Evolutionary conservation across 2,888 invertebrate species (phyloP).

Genomic region (Anorthoa munda): DNA sequence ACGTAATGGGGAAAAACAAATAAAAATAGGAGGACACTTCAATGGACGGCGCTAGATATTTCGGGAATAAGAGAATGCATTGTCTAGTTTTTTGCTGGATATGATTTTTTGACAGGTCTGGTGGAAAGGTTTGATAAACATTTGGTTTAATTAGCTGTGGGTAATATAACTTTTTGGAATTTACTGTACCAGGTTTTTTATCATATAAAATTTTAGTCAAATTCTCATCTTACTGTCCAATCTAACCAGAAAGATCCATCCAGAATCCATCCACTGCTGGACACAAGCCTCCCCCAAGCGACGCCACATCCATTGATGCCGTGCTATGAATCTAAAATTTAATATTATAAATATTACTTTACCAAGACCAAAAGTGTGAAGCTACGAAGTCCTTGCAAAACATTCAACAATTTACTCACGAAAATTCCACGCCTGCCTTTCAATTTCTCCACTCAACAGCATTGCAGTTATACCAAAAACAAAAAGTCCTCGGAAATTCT

Average conservation of each 20-base stretch:
- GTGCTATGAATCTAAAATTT: not conserved
- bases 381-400: not conserved
- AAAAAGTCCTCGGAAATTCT: conserved; percentile 26
- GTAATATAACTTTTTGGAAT: not conserved
- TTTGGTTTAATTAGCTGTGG: conserved; percentile 1
- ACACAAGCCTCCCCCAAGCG: not conserved
- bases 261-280: not conserved
- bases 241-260: too few species aligned
- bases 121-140: not conserved
- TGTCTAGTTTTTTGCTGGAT: conserved; percentile 44
- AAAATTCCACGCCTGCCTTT: not conserved
- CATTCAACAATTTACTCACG: not conserved
- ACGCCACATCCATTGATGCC: not conserved
- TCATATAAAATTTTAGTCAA: too few species aligned
- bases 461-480: conserved; percentile 34
- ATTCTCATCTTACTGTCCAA: too few species aligned
- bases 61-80: conserved; percentile 69
- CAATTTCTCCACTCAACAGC: not conserved
- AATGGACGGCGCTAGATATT: conserved; percentile 81
- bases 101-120: conserved; percentile 30
- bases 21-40: conserved; percentile 80
- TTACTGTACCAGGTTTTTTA: too few species aligned
- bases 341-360: not conserved
- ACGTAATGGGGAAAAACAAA: conserved; percentile 90
- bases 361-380: not conserved